Conservation (phyloP, 1,140 invertebrate genomes). For the Apis mellifera region Amel_HAv3.1 CM009936.2:1870001-1870500, state of each 20-base stretch:
- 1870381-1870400: conserved; percentile 70
- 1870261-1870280: not conserved
- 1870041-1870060: not conserved
- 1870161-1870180: conserved; percentile 58
- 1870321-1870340: conserved; percentile 75
- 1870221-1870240: not conserved
- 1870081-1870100: not conserved
- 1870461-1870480: too few species aligned
- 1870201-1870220: not conserved
- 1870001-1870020: not conserved
- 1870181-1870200: not conserved
- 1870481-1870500: conserved; percentile 83
- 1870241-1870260: not conserved
- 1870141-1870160: conserved; percentile 68
- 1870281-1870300: conserved; percentile 82
- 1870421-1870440: not conserved
- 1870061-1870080: conserved; percentile 13
- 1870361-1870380: conserved; percentile 81
- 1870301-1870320: conserved; percentile 85
- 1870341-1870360: conserved; percentile 82
- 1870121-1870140: conserved; percentile 56
- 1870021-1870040: not conserved
- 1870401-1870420: not conserved
- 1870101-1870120: conserved; percentile 31
- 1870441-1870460: not conserved